Conservation (phyloP, 2,113 vertebrate species). For the Chiloscyllium plagiosum region DNA sequence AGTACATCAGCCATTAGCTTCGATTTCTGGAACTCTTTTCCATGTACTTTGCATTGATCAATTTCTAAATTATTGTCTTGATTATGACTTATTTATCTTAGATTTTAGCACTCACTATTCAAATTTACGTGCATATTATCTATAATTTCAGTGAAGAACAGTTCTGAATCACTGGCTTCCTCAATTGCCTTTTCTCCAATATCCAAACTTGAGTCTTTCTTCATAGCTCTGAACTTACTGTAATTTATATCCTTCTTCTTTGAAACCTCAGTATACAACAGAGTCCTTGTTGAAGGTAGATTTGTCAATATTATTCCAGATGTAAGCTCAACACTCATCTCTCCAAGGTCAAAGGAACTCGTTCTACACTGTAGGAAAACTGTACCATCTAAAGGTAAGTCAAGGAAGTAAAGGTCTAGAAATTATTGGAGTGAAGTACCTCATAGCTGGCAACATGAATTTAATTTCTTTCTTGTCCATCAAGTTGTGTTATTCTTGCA, state of each 20-base stretch:
- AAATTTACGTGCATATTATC: not conserved
- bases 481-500: not conserved
- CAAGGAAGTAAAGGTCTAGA: not conserved
- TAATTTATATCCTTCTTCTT: not conserved
- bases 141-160: not conserved
- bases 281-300: not conserved
- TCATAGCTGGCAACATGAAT: not conserved
- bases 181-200: slow-evolving; percentile 14
- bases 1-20: not conserved
- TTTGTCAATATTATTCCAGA: slow-evolving; percentile 13
- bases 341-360: not conserved
- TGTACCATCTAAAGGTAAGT: not conserved
- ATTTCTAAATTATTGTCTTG: not conserved
- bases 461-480: not conserved
- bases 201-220: not conserved
- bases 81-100: not conserved
- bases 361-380: not conserved
- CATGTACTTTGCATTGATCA: not conserved
- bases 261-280: not conserved
- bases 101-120: not conserved
- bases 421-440: not conserved
- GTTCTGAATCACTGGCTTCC: not conserved
- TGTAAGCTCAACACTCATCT: not conserved
- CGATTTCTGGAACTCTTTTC: not conserved
- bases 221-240: not conserved